Base-by-base conservation (phyloP, 2,888 invertebrate genomes). In the Drosophila sordidula region DNA sequence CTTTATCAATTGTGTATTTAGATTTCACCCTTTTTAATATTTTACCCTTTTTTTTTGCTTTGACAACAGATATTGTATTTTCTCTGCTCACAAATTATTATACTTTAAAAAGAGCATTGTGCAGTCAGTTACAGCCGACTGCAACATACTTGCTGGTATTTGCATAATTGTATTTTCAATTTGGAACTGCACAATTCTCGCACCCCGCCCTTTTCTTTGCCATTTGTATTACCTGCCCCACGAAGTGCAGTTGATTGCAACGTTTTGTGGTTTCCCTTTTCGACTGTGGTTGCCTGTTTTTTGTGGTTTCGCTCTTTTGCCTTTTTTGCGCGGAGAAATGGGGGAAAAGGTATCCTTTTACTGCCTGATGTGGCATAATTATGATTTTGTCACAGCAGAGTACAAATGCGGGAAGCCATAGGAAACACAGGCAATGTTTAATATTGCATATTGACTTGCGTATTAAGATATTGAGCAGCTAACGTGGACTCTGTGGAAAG, bases 241-340 rank as follows among this genome's bases (percentile, higher is more conserved):
- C 61, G 50, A 69, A 75, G 62, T 80, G 67, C 55, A 54, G 68
- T 71, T 79, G 82, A 85, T 76, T 77, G 79, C 71, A 65, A 65
- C 65, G 64, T 83, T 84, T 83, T 88, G 89, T 70, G 88, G 88
- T 84, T 84, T 84, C 87, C 75, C 78, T 56, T 77, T 72, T 47
- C 45, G 49, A 41, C 42, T 64, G 26, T 14, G 16, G 45, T 59
- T 32, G 11, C 6, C 67, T 54, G 42, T 50, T 73, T 83, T 84
- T 65, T 84, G 86, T 67, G 84, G 84, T 86, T 86, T 84, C 83
- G 29, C 71, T 64, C 58, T 34, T 65, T 81, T 73, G 58, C 77
- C 58, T 72, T 75, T 71, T 64, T 58, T 47, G 12, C 0, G 42
- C 41, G 38, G 44, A 39, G 44, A 34, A 56, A 57, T 11, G 47